These are phyloP conservation scores for Gopherus evgoodei DNA, from an alignment of 2,113 vertebrate genomes.

Conservation along the genomic window DNA sequence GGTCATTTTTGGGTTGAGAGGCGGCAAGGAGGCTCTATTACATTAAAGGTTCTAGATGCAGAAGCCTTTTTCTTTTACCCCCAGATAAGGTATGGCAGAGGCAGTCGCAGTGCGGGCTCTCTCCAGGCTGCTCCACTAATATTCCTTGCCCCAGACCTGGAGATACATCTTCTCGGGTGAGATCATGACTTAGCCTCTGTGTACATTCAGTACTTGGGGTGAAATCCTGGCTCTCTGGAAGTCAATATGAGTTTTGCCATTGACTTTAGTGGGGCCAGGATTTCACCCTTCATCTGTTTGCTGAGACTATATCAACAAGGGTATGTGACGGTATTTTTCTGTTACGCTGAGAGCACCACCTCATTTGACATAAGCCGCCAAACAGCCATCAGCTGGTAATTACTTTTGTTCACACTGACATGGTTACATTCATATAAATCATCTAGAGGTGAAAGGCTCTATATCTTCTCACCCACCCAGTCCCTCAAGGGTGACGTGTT, in stretches of 20 bases:
- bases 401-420: background rate
- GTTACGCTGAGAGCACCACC: background rate
- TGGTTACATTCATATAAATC: background rate
- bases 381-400: background rate
- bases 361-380: background rate
- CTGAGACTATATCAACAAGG: background rate
- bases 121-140: background rate
- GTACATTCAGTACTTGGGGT: background rate
- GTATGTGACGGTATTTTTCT: background rate
- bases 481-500: background rate
- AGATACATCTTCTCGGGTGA: background rate
- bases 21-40: background rate
- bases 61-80: background rate
- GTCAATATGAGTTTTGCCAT: background rate
- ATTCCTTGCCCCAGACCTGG: background rate
- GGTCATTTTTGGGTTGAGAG: background rate
- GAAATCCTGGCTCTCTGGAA: background rate
- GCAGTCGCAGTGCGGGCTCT: no score
- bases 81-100: background rate
- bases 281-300: background rate
- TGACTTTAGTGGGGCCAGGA: background rate
- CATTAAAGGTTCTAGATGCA: background rate
- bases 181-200: background rate
- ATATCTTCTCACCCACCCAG: background rate
- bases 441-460: background rate